Conservation (phyloP, 2,888 invertebrate species). For the Chrysodeixis includens region DNA sequence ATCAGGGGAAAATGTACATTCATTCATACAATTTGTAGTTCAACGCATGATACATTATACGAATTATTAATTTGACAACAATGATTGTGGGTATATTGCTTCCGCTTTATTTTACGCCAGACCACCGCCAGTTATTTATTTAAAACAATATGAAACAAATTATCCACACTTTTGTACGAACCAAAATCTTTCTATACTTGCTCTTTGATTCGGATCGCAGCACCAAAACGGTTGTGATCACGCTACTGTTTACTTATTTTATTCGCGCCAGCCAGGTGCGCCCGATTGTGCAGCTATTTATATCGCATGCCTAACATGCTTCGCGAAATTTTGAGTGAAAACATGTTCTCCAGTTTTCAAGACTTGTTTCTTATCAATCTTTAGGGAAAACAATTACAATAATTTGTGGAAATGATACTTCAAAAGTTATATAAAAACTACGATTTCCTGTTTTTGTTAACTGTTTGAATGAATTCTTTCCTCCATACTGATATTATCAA, state of each 20-base stretch:
- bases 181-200: constrained; percentile 1
- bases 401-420: neutral
- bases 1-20: no score
- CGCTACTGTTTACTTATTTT: constrained; percentile 39
- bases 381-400: neutral
- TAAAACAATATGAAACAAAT: neutral
- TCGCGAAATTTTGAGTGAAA: constrained; percentile 42
- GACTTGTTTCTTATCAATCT: constrained; percentile 1
- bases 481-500: no score
- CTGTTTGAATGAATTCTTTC: no score
- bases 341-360: constrained; percentile 15
- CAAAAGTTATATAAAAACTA: constrained; percentile 3
- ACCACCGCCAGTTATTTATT: no score
- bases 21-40: no score
- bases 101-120: no score
- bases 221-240: constrained; percentile 30
- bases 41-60: no score
- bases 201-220: constrained; percentile 18
- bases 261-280: constrained; percentile 54
- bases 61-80: no score
- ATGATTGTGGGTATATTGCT: no score
- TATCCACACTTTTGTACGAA: neutral
- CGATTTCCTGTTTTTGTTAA: neutral
- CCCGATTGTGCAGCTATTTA: constrained; percentile 41
- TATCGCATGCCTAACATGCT: constrained; percentile 29